Evolutionary conservation across 2,113 vertebrate genomes (phyloP), one percentile per base, ranked within the genome.

Genomic region (Phrynocephalus versicolor): DNA sequence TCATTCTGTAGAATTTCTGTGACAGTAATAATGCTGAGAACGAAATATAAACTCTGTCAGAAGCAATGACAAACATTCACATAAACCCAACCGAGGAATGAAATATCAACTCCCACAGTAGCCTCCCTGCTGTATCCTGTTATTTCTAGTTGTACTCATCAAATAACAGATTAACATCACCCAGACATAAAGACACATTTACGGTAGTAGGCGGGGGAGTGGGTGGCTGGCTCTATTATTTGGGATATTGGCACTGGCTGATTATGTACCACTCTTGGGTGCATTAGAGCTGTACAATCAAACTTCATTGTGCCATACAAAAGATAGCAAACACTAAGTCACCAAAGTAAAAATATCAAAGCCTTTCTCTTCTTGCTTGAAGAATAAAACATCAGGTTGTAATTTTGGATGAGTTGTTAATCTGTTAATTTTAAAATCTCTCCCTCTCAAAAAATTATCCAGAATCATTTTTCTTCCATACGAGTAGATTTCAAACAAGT

Each of bases 41-140:
- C 55, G 69, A 85, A 85, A 79, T 39, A 72, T 33, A 1, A 60
- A 39, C 76, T 23, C 51, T 85, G 76, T 85, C 83, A 41, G 67
- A 39, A 71, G 35, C 51, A 71, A 62, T 71, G 51, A 85, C 37
- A 79, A 79, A 79, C 18, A 39, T 60, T 79, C 65, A 41, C 51
- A 79, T 79, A 85, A 85, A 85, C 71, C 65, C 21, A 39, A 21
- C 79, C 71, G 33, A 71, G 27, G 76, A 60, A 85, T 85, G 67
- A 85, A 85, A 79, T 60, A 72, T 79, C 75, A 85, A 85, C 65
- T 85, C 65, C 76, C 67, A 79, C 84, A 85, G 70, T 41, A 23
- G 79, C 57, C 33, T 85, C 41, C 67, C 84, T 62, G 65, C 76
- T 85, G 64, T 58, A 79, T 85, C 65, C 75, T 85, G 77, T 79